Evolutionary conservation across 2,797 vertebrate genomes (phyloP).

Genomic region (Podarcis siculus): DNA sequence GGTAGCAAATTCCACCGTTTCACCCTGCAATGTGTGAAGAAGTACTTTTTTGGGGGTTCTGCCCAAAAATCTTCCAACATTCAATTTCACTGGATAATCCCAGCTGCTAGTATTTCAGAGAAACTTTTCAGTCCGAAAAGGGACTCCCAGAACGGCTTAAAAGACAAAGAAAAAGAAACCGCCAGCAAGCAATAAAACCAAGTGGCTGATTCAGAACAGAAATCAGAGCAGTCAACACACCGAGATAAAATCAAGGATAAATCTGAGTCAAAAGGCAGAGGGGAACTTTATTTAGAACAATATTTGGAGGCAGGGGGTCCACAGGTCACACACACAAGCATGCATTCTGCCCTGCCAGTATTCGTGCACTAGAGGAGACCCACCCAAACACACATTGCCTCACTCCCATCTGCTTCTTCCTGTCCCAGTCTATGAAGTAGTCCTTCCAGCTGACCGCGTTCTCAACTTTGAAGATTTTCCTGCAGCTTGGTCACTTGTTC

Average conservation of each 20-base stretch:
- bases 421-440: neutral
- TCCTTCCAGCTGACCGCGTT: neutral
- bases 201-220: too few relatives aligned
- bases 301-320: neutral
- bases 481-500: neutral
- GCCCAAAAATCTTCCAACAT: too few relatives aligned
- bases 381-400: neutral
- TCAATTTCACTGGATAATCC: too few relatives aligned
- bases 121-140: neutral
- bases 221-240: too few relatives aligned
- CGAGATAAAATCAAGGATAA: neutral
- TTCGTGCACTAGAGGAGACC: neutral
- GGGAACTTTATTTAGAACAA: neutral
- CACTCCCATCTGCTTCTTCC: constrained; percentile 15
- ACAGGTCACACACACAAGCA: neutral
- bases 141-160: neutral
- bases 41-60: neutral
- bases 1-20: neutral
- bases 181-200: neutral
- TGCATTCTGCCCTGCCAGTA: neutral
- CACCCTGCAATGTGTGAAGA: neutral
- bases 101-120: too few relatives aligned
- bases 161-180: too few relatives aligned
- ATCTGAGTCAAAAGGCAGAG: neutral
- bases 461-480: neutral